Evolutionary conservation across 1,140 invertebrate species (phyloP), one percentile per base, ranked within the genome.

Genomic region (Zaprionus nigranus): DNA sequence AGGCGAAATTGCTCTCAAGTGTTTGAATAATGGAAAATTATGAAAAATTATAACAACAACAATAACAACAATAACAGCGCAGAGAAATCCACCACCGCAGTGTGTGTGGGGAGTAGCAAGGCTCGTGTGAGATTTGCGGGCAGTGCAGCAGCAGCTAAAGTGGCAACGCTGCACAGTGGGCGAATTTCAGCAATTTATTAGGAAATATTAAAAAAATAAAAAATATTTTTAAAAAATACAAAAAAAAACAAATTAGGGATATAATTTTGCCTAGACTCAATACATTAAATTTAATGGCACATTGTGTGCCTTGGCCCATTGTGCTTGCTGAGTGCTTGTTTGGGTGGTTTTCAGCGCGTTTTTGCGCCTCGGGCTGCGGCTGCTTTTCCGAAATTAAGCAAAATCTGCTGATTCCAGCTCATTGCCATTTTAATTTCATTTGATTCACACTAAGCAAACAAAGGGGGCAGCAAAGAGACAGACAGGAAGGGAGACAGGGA

Each of bases 341-440:
- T 49, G 34, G 57, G n/a, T 64, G 65, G 71, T 43, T 73, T 40
- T 58, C 20, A 28, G 38, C 61, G 60, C 24, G 51, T 65, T 54
- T 71, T 54, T 66, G 72, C 40, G 46, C 76, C 59, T 62, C 38
- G 15, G 63, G 79, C 76, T 30, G 53, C n/a, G 38, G 13, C 64
- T 75, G 59, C 53, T 64, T 59, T 70, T 57, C 24, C 40, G 49
- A 90, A 86, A 86, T 90, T 91, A 90, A 91, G 75, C 74, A 81
- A 92, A 92, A 92, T 92, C 91, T 92, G 91, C 91, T 92, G 91
- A 92, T 92, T 92, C 91, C 91, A 92, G 82, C 84, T 92, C 91
- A 92, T 92, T 92, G 91, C 90, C 90, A 82, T 92, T 92, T 92
- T 90, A 82, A 90, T 85, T 92, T 91, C 77, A 92, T 91, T 91